These are phyloP conservation scores for Champsocephalus esox DNA, from an alignment of 2,797 vertebrate genomes.

Conservation along the genomic window DNA sequence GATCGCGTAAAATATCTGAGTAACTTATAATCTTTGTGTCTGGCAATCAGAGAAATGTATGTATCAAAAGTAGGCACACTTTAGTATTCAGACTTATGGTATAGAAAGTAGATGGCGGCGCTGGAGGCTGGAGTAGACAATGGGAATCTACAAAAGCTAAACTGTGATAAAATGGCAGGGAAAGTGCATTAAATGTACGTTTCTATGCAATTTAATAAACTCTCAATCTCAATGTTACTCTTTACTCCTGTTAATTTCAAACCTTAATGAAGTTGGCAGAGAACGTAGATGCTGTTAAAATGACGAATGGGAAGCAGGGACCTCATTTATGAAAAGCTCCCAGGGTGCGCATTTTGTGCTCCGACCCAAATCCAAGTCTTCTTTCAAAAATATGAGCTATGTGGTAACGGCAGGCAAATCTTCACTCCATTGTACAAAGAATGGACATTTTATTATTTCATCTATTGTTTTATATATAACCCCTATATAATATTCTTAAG, in stretches of 20 bases:
- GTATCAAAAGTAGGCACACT: background rate
- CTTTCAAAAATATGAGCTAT: conserved; percentile 17
- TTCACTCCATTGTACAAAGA: background rate
- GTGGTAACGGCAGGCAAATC: background rate
- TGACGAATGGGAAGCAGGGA: conserved; percentile 67
- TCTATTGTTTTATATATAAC: background rate
- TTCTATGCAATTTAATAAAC: conserved; percentile 57
- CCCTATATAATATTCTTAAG: background rate
- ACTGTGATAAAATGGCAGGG: conserved; percentile 7
- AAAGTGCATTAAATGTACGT: conserved; percentile 15
- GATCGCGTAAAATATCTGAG: background rate
- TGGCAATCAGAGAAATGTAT: background rate
- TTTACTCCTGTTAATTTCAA: conserved; percentile 61
- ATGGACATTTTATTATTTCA: background rate
- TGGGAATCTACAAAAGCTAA: conserved; percentile 5
- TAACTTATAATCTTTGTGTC: background rate
- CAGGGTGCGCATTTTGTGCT: conserved; percentile 47
- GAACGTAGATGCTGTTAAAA: conserved; percentile 68
- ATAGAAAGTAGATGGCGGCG: background rate
- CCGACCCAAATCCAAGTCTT: conserved; percentile 40
- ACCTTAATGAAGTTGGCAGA: conserved; percentile 69
- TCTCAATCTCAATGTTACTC: conserved; percentile 62
- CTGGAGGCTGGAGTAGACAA: conserved; percentile 9
- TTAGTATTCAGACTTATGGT: background rate
- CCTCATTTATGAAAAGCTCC: conserved; percentile 66